Evolutionary conservation across 2,113 vertebrate genomes (phyloP).

Genomic region (Gadus chalcogrammus): DNA sequence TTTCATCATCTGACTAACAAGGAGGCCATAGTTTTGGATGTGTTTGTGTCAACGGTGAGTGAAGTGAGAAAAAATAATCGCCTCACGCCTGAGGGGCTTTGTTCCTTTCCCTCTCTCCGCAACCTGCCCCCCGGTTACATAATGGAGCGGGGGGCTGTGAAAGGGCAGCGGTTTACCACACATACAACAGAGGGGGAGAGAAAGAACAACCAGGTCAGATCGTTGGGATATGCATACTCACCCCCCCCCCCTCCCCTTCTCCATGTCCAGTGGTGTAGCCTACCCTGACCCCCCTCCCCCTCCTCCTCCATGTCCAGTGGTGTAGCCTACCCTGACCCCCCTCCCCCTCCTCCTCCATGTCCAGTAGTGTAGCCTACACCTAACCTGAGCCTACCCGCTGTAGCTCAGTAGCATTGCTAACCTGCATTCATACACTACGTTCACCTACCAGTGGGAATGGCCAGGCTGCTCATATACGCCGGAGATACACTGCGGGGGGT

Average conservation of each 20-base stretch:
- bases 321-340: conserved; percentile 41
- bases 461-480: too few relatives aligned
- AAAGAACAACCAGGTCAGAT: conserved; percentile 42
- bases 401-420: too few relatives aligned
- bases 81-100: conserved; percentile 16
- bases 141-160: conserved; percentile 40
- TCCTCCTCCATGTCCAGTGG: too few relatives aligned
- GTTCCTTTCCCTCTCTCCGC: conserved; percentile 33
- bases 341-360: too few relatives aligned
- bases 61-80: conserved; percentile 13
- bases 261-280: conserved; percentile 15
- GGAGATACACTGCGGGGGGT: too few relatives aligned
- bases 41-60: conserved; percentile 10
- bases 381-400: conserved; percentile 7
- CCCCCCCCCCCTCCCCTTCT: too few relatives aligned
- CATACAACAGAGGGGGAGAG: conserved; percentile 49
- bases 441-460: too few relatives aligned
- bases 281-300: conserved; percentile 30
- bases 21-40: conserved; percentile 2
- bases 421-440: too few relatives aligned
- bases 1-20: neutral
- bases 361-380: neutral
- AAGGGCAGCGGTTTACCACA: conserved; percentile 51
- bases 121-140: conserved; percentile 45
- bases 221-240: conserved; percentile 34